A percentile compares a stretch with the other conserved stretches of the same genome.
Conservation (phyloP, 2,113 vertebrate species). For the Platichthys stellatus region DNA sequence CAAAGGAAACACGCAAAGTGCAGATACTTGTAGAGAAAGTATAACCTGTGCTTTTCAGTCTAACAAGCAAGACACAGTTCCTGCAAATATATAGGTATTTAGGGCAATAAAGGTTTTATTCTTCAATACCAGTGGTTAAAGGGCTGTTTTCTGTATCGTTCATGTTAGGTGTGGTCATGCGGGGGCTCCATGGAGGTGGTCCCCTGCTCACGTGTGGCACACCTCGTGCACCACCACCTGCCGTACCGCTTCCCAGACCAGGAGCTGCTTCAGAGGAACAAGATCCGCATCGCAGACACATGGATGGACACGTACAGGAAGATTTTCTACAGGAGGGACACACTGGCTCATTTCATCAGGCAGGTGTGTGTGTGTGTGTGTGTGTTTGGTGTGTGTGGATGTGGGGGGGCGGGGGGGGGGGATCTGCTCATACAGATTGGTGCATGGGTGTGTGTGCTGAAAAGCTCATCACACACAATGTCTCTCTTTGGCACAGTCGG, state of each 20-base stretch:
- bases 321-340: constrained; percentile 87
- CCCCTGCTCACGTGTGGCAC: constrained; percentile 90
- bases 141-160: neutral
- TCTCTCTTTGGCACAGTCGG: constrained; percentile 71
- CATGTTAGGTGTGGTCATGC: constrained; percentile 87
- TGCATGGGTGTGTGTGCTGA: neutral
- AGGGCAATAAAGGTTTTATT: neutral
- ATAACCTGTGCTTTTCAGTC: neutral
- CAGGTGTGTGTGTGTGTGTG: constrained; percentile 80
- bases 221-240: constrained; percentile 77
- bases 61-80: neutral
- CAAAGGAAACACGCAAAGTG: neutral
- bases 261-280: constrained; percentile 83
- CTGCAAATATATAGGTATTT: neutral
- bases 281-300: constrained; percentile 87
- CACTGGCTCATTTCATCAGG: constrained; percentile 84
- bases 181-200: constrained; percentile 91
- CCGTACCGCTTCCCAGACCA: constrained; percentile 68
- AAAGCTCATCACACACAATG: neutral
- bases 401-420: neutral
- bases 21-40: too few relatives aligned
- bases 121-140: neutral
- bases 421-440: neutral
- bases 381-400: constrained; percentile 75
- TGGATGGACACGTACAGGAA: constrained; percentile 90